Evolutionary conservation across 1,140 invertebrate species (phyloP), one percentile per base, ranked within the genome.

Genomic region (Delia radicum): DNA sequence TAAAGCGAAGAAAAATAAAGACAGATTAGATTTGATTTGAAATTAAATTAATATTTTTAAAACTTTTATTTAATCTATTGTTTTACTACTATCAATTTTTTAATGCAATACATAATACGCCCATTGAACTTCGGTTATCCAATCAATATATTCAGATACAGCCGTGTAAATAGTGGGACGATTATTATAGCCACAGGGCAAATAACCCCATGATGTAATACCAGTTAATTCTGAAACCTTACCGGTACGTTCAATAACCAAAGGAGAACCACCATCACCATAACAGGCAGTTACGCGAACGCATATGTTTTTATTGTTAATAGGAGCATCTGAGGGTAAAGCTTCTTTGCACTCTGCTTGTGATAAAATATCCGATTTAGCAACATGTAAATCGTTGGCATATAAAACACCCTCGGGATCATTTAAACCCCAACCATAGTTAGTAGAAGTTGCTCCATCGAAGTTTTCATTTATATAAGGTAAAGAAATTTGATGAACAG

Each of bases 201-300:
- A 87, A 26, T 91, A 86, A n/a, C 92, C 93, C 91, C 92, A 94
- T 0, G 93, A 94, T 0, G 93, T 92, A 2, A 94, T 87, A 1
- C 93, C 94, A 63, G 94, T 80, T 26, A 85, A 73, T n/a, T 83
- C 80, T 6, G 79, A 75, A 2, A 80, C 76, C 28, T 82, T 80
- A 7, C 63, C 77, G 26, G 76, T 81, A 77, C 61, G 80, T 77
- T 87, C 83, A 79, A 89, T 85, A 31, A 90, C 87, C 6, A 92
- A 80, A 2, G 92, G 92, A 73, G 91, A 91, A 71, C 92, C 92
- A n/a, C 91, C 91, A 79, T 93, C 92, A 55, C 91, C 91, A 73
- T 86, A 89, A 82, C 92, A 93, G 13, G 90, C 89, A 46, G 89
- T 89, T 8, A 85, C 78, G 71, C 78, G 89, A 21, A 90, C 90